Percentiles rank a stretch among this genome's conserved stretches.
phyloP scores from a whole-genome alignment of 2,888 invertebrate species.

The Perizoma flavofasciatum region DNA sequence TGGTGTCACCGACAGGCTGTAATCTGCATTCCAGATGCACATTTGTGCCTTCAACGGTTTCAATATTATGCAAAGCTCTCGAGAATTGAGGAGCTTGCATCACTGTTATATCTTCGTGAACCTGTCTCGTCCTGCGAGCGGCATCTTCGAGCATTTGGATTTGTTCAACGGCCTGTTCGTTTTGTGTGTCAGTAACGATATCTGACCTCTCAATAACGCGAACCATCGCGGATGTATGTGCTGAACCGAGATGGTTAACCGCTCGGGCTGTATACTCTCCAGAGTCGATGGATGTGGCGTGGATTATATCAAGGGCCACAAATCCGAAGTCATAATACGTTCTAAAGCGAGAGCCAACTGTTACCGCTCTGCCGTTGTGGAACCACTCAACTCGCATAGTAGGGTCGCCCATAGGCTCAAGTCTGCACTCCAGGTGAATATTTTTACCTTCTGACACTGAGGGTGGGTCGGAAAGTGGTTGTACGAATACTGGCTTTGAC shows the following conservation, averaged over 20 bases:
- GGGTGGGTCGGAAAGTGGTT: slow-evolving; percentile 93
- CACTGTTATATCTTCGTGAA: slow-evolving; percentile 91
- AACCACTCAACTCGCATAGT: slow-evolving; percentile 98
- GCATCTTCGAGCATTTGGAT: slow-evolving; percentile 95
- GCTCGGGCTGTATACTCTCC: slow-evolving; percentile 98
- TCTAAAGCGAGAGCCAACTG: slow-evolving; percentile 95
- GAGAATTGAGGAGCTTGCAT: slow-evolving; percentile 95
- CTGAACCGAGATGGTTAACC: slow-evolving; percentile 96
- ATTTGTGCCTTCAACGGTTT: slow-evolving; percentile 95
- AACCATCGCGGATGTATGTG: slow-evolving; percentile 95
- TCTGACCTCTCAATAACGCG: slow-evolving; percentile 92
- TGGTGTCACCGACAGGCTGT: slow-evolving; percentile 95
- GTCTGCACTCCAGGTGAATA: slow-evolving; percentile 94
- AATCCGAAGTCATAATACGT: slow-evolving; percentile 99
- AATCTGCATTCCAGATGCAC: slow-evolving; percentile 96
- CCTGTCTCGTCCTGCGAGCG: slow-evolving; percentile 87
- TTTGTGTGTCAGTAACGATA: slow-evolving; percentile 94
- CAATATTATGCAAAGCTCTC: slow-evolving; percentile 93
- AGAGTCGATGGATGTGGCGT: slow-evolving; percentile 96
- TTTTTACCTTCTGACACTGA: slow-evolving; percentile 94
- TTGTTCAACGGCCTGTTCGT: slow-evolving; percentile 95
- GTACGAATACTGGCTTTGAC: slow-evolving; percentile 96
- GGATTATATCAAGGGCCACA: slow-evolving; percentile 97
- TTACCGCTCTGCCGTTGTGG: slow-evolving; percentile 95
- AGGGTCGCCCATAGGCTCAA: slow-evolving; percentile 98